These are phyloP conservation scores for Rhamnusium bicolor DNA, from an alignment of 2,888 invertebrate genomes.

Conservation along the genomic window DNA sequence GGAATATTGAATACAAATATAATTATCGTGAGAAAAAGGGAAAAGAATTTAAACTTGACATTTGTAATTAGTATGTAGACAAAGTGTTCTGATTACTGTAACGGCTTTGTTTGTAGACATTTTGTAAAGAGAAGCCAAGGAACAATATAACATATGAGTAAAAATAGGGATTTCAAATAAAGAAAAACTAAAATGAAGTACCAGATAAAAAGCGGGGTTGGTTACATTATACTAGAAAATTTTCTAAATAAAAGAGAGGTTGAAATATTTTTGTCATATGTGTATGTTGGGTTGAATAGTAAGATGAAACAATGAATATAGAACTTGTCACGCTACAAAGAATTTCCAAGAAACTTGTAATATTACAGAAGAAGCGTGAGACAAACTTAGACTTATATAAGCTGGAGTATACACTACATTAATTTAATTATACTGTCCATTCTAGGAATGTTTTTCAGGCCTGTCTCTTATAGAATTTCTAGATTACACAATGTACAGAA, in stretches of 20 bases:
- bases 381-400: constrained; percentile 34
- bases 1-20: neutral
- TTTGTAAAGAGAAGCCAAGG: neutral
- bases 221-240: constrained; percentile 36
- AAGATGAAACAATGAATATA: constrained; percentile 45
- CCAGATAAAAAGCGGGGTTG: constrained; percentile 43
- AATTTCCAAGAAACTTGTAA: constrained; percentile 47
- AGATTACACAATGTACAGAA: constrained; percentile 1
- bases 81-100: constrained; percentile 15
- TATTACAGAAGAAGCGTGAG: constrained; percentile 45
- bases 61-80: constrained; percentile 12
- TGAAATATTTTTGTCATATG: constrained; percentile 41
- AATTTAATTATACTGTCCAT: constrained; percentile 58
- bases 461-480: constrained; percentile 25
- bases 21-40: neutral
- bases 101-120: neutral
- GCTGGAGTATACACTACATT: constrained; percentile 57
- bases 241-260: constrained; percentile 29
- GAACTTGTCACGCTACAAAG: constrained; percentile 49
- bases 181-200: constrained; percentile 37
- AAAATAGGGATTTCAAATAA: constrained; percentile 12
- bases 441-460: constrained; percentile 52
- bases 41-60: neutral
- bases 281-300: constrained; percentile 21
- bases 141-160: constrained; percentile 20